Evolutionary conservation across 2,113 vertebrate species (phyloP), one percentile per base, ranked within the genome.

Genomic region (Aviceda subcristata): DNA sequence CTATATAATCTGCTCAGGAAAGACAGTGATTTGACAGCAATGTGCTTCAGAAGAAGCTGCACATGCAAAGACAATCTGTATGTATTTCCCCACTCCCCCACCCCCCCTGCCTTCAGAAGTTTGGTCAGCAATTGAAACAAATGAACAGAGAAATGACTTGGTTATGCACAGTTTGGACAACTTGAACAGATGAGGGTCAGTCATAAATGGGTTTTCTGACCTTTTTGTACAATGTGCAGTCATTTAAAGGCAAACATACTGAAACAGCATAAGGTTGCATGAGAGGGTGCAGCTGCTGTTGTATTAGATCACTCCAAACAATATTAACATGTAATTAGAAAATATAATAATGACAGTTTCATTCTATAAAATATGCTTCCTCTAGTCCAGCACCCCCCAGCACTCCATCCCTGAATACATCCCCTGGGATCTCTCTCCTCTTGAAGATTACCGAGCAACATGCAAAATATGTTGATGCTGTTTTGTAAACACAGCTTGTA

Each of bases 161-260:
- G 36, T 64, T 81, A 72, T 56, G 60, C 30, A 57, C 8, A 56
- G n/a, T 63, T 55, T 57, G 64, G 76, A 84, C 43, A 87, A 71
- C 56, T 78, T 79, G 43, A 90, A 72, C 27, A 89, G 69, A 84
- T 0, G 2, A 91, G 12, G 36, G 51, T 81, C 69, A 81, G 39
- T 63, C 68, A 75, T 16, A 86, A 86, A 83, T 57, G 36, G 38
- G 14, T 50, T 91, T 86, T 81, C 48, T 81, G 92, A 91, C 36
- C 64, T 84, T 72, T 51, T 23, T 60, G 36, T 56, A 78, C 29
- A 64, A 62, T 15, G 8, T 60, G 16, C 80, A 78, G 69, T 29
- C 15, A 64, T 84, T 96, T 87, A 92, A 84, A 91, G 32, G 72
- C 46, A 93, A 97, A 88, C 29, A 77, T 34, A 85, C 34, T 86